Evolutionary conservation across 2,113 vertebrate genomes (phyloP), one percentile per base, ranked within the genome.

Genomic region (Noctilio leporinus): DNA sequence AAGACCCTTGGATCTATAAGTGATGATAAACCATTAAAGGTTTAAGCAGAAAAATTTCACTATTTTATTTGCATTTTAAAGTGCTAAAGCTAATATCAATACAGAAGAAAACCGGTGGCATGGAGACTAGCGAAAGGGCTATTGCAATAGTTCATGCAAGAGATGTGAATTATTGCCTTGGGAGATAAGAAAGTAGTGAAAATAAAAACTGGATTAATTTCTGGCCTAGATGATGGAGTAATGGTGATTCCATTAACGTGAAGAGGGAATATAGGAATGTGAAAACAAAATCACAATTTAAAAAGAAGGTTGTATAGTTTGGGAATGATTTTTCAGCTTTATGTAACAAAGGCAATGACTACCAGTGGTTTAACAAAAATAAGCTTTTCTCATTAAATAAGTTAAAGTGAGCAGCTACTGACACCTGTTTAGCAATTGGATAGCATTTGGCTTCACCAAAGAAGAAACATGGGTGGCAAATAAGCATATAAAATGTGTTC

Each of bases 21-120:
- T 16, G 28, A 76, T 53, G 11, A 26, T 33, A 78, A 96, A 69
- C 51, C 28, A 67, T 53, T 45, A 49, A 78, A 53, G 8, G 1
- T 76, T 92, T 38, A 76, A 83, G 15, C 17, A 73, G 35, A 70
- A 84, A 26, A 76, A 80, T 49, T 91, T 83, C 30, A 55, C 10
- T 45, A 49, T 45, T 4, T 45, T 45, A 89, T 53, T 77, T 95
- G 33, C 28, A 72, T 81, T 89, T 95, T 69, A 90, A 95, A 85
- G 62, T 85, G 1, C 16, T 16, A 67, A 65, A 17, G 12, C 20
- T 84, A 76, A 90, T 47, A 73, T n/a, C 35, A 85, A 19, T 67
- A 38, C 72, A 17, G 19, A 83, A 28, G 24, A 49, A 75, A 65
- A 49, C 6, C 28, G 9, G 8, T 26, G 24, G 53, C 30, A 40